Conservation (phyloP, 1,140 invertebrate species). For the Drosophila subpulchrella region DNA sequence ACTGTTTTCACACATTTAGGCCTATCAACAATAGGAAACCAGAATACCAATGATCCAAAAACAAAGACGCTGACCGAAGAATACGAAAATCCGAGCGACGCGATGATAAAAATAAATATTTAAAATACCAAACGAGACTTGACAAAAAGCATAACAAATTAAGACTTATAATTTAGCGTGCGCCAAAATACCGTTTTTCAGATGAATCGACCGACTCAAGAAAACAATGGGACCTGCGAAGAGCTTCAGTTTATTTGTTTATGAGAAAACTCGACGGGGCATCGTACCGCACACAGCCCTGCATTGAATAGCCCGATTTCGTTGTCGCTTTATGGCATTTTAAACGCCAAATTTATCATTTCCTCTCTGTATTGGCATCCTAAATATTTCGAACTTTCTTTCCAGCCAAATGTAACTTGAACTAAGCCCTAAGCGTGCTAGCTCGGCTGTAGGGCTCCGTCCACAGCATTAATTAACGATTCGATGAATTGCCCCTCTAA, state of each 20-base stretch:
- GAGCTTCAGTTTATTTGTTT: constrained; percentile 64
- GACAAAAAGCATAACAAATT: constrained; percentile 76
- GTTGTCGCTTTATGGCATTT: constrained; percentile 68
- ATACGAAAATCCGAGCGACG: constrained; percentile 16
- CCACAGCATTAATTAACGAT: constrained; percentile 33
- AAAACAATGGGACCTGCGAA: constrained; percentile 55
- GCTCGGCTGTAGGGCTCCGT: neutral
- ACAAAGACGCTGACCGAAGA: constrained; percentile 18
- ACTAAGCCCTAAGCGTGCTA: constrained; percentile 11
- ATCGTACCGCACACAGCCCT: constrained; percentile 19
- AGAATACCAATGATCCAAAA: constrained; percentile 31
- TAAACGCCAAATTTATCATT: constrained; percentile 63
- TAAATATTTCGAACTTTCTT: constrained; percentile 64
- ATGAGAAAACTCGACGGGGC: constrained; percentile 57
- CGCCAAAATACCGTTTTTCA: constrained; percentile 75
- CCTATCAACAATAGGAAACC: constrained; percentile 45
- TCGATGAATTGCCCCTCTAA: constrained; percentile 22
- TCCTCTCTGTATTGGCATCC: constrained; percentile 14
- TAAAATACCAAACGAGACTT: constrained; percentile 49
- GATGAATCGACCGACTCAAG: constrained; percentile 13
- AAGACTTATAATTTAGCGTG: constrained; percentile 77
- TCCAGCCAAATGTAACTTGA: constrained; percentile 34
- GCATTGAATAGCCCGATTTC: constrained; percentile 28
- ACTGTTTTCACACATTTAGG: constrained; percentile 77
- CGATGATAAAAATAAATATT: constrained; percentile 52